Evolutionary conservation across 2,113 vertebrate species (phyloP).

Genomic region (Callipepla squamata): DNA sequence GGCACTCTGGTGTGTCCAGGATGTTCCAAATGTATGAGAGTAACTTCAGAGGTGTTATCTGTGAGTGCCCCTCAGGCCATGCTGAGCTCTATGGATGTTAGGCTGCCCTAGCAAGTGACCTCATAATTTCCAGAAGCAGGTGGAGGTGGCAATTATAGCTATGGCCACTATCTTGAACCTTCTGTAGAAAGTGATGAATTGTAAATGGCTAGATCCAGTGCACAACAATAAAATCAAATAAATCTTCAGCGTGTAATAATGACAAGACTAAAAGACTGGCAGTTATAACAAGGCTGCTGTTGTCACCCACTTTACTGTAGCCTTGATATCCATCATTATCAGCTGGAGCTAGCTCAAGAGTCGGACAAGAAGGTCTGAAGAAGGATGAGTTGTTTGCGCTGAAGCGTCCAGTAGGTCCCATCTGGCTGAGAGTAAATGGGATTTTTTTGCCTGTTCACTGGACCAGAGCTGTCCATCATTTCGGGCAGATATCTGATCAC

Average conservation of each 20-base stretch:
- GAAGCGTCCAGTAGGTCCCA: constrained; percentile 91
- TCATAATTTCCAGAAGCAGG: constrained; percentile 89
- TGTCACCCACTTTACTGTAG: constrained; percentile 88
- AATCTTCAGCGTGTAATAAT: constrained; percentile 94
- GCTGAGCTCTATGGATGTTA: constrained; percentile 52
- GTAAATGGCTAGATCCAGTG: constrained; percentile 86
- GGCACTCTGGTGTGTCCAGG: background rate
- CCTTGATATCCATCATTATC: constrained; percentile 92
- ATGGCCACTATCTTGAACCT: constrained; percentile 84
- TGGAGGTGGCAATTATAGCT: constrained; percentile 89
- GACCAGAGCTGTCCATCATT: constrained; percentile 87
- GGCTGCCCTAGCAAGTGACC: constrained; percentile 80
- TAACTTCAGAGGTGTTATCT: background rate
- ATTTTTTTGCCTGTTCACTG: constrained; percentile 82
- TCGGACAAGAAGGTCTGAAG: constrained; percentile 88
- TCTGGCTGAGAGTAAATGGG: constrained; percentile 90
- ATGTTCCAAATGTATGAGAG: background rate
- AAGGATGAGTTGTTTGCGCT: constrained; percentile 91
- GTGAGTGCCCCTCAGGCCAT: constrained; percentile 2
- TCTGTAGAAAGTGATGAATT: constrained; percentile 88
- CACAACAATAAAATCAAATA: constrained; percentile 91
- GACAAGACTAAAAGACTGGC: constrained; percentile 89
- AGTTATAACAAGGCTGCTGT: constrained; percentile 91
- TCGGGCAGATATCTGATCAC: constrained; percentile 83
- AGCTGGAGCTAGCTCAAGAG: constrained; percentile 83